Percentiles rank a stretch among this genome's conserved stretches.
These are phyloP conservation scores for Drosophila phalerata DNA, from an alignment of 2,888 invertebrate genomes.

Conservation along the genomic window DNA sequence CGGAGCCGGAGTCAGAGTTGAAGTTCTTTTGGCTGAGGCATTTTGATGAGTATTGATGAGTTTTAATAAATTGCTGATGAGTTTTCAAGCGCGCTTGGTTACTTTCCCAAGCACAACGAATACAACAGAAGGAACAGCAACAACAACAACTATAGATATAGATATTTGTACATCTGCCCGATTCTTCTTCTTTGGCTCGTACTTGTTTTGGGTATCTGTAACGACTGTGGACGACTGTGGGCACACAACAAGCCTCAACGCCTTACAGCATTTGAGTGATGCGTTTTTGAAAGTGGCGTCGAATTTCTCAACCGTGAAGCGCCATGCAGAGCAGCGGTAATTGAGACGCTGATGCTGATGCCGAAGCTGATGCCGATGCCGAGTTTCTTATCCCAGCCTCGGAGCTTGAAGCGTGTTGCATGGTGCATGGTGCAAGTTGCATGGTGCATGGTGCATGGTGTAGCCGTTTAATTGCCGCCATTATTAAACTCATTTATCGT, in stretches of 20 bases:
- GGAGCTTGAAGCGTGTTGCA: constrained; percentile 26
- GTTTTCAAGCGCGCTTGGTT: constrained; percentile 65
- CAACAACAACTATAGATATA: constrained; percentile 12
- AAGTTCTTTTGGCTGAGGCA: constrained; percentile 56
- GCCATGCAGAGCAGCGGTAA: constrained; percentile 78
- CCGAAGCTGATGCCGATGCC: constrained; percentile 42
- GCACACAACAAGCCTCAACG: constrained; percentile 71
- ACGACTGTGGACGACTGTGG: constrained; percentile 39
- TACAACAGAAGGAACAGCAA: constrained; percentile 5
- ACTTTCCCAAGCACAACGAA: constrained; percentile 59
- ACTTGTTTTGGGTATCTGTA: constrained; percentile 56
- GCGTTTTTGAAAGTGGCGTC: constrained; percentile 80
- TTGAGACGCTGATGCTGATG: constrained; percentile 71
- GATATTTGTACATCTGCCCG: constrained; percentile 37
- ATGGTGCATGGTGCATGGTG: constrained; percentile 52
- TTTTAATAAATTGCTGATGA: constrained; percentile 82
- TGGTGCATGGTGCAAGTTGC: constrained; percentile 26
- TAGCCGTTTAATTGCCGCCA: constrained; percentile 81
- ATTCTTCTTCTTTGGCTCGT: constrained; percentile 22
- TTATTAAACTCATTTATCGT: constrained; percentile 83
- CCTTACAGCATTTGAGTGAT: constrained; percentile 73
- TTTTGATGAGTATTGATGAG: constrained; percentile 83
- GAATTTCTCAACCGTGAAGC: constrained; percentile 81
- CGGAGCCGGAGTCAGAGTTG: constrained; percentile 5
- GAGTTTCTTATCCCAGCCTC: constrained; percentile 26